Conservation (phyloP, 2,797 vertebrate genomes). For the Pteronotus mesoamericanus region DNA sequence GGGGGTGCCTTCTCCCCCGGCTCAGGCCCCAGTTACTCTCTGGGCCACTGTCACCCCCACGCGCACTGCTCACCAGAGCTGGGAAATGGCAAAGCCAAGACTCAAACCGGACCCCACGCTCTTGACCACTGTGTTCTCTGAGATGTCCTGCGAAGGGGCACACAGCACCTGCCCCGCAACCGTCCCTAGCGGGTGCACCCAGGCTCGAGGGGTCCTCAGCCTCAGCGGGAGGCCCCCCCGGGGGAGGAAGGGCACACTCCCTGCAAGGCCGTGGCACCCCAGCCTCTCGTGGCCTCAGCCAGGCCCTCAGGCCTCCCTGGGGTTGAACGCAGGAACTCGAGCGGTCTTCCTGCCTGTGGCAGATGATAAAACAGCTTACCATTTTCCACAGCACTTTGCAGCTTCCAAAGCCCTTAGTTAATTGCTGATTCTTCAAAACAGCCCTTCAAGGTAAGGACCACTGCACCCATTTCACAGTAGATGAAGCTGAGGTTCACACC, state of each 20-base stretch:
- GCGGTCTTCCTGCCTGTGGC: background rate
- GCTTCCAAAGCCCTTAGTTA: background rate
- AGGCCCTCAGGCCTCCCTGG: background rate
- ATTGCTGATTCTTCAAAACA: background rate
- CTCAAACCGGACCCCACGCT: background rate
- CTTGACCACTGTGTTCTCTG: rapidly evolving
- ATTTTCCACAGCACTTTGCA: rapidly evolving
- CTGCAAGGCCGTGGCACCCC: background rate
- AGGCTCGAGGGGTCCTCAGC: background rate
- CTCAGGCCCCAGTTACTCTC: background rate
- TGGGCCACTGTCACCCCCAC: rapidly evolving
- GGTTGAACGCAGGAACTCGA: background rate
- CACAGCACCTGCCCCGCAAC: rapidly evolving
- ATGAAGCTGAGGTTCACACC: background rate
- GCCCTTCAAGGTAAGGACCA: background rate
- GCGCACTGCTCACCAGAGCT: background rate
- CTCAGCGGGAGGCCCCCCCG: background rate
- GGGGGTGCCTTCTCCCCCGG: background rate
- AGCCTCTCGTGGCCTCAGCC: background rate
- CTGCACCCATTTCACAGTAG: background rate
- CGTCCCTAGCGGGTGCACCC: background rate
- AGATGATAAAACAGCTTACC: no score
- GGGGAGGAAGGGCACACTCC: no score
- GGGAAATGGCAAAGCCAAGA: background rate
- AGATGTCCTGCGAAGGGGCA: background rate